Evolutionary conservation across 2,888 invertebrate species (phyloP).

Genomic region (Amaurobius ferox): DNA sequence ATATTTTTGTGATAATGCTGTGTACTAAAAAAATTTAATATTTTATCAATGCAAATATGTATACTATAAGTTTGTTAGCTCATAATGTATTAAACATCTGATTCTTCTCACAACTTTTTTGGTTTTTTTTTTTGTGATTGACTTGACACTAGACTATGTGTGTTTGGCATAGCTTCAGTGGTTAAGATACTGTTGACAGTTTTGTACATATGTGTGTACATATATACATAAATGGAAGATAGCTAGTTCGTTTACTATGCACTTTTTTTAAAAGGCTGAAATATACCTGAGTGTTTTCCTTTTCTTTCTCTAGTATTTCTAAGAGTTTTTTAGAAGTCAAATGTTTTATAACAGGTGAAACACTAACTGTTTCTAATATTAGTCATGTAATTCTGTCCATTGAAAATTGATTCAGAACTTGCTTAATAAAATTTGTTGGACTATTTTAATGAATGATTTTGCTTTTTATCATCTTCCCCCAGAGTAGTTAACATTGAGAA

Average conservation of each 20-base stretch:
- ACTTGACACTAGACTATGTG: conserved; percentile 36
- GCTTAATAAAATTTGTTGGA: conserved; percentile 16
- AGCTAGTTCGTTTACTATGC: conserved; percentile 53
- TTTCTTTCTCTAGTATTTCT: conserved; percentile 43
- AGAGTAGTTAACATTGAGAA: too few species aligned
- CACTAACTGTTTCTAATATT: conserved; percentile 17
- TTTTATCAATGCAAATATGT: conserved; percentile 19
- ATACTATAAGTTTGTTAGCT: conserved; percentile 32
- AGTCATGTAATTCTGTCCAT: conserved; percentile 18
- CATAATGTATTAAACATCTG: conserved; percentile 33
- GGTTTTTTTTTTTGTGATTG: conserved; percentile 29
- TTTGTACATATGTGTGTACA: conserved; percentile 65
- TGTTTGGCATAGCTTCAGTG: conserved; percentile 29
- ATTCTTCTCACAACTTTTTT: conserved; percentile 32
- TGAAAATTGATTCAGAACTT: conserved; percentile 12
- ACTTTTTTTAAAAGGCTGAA: conserved; percentile 51
- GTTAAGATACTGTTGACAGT: conserved; percentile 50
- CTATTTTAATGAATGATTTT: conserved; percentile 10
- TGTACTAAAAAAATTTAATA: conserved; percentile 49
- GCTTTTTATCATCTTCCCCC: background rate
- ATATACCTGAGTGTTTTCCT: conserved; percentile 34
- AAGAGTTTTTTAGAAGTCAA: conserved; percentile 13
- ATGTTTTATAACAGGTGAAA: conserved; percentile 17
- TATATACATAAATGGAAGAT: conserved; percentile 60
- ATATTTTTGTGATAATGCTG: conserved; percentile 65